Evolutionary conservation across 2,888 invertebrate genomes (phyloP), one percentile per base, ranked within the genome.

Genomic region (Megalurothrips usitatus): DNA sequence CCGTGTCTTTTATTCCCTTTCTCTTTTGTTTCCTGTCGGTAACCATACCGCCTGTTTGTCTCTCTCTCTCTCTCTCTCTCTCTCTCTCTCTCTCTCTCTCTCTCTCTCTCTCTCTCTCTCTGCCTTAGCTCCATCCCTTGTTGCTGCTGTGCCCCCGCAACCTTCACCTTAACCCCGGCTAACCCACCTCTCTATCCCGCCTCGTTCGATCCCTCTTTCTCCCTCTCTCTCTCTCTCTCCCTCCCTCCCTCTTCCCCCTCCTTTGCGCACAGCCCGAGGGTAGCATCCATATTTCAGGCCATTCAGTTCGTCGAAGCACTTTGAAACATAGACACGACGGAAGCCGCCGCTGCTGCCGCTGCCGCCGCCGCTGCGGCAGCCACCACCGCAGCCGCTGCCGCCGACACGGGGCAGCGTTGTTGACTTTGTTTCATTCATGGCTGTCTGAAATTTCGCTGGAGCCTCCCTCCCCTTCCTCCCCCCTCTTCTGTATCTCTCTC

Each of bases 1-100:
- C n/a, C n/a, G n/a, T 43, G 34, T 43, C 34, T 43, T n/a, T 43
- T 6, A 43, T 43, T 2, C 34, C 34, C 3, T 43, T 43, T 43
- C 34, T 43, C 34, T 43, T 43, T 43, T 43, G 3, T n/a, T 43
- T 43, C 34, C 34, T 43, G 34, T 43, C 34, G 34, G 34, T 43
- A 43, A 43, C 6, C 52, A 52, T 2, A 19, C 52, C 52, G 52
- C 10, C 58, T 58, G 14, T 58, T 17, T 58, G 14, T 52, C 52
- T 52, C 52, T 52, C 52, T 52, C 52, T 52, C 52, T 52, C 52
- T 52, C 52, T 52, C 52, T 52, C 52, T 52, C 52, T 52, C 52
- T 52, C 52, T 52, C 52, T 52, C 52, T 52, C 52, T 52, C 52
- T 52, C 14, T 58, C 58, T 58, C 14, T 6, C 58, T 58, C 34